Percentiles rank a stretch among this genome's conserved stretches.
Evolutionary conservation across 2,888 invertebrate genomes (phyloP).

Genomic region (Apoda limacodes): DNA sequence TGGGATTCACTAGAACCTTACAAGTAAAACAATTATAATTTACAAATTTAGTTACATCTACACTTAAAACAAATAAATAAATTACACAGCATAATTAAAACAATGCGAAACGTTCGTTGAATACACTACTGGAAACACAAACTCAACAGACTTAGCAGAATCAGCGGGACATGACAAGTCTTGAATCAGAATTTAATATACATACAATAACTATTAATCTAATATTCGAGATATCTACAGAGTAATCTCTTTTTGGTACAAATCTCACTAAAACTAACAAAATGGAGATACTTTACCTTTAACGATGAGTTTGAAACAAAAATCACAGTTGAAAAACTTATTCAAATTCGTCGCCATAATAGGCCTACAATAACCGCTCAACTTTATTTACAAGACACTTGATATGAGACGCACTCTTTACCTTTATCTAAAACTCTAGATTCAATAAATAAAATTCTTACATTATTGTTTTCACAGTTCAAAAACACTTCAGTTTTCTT

Average conservation of each 20-base stretch:
- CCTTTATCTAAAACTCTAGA: constrained; percentile 37
- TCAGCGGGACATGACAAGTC: constrained; percentile 30
- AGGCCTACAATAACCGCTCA: constrained; percentile 29
- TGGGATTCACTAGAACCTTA: constrained; percentile 43
- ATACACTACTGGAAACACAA: constrained; percentile 24
- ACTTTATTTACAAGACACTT: constrained; percentile 57
- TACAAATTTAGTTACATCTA: constrained; percentile 41
- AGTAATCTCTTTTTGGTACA: constrained; percentile 67
- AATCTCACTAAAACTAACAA: constrained; percentile 59
- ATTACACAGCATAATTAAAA: constrained; percentile 36
- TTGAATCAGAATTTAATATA: constrained; percentile 27
- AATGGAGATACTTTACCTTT: constrained; percentile 38
- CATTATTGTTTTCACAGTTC: constrained; percentile 37
- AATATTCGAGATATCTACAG: constrained; percentile 42
- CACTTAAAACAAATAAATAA: constrained; percentile 52
- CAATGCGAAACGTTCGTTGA: constrained; percentile 25
- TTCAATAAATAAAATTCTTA: constrained; percentile 53
- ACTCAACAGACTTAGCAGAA: constrained; percentile 52
- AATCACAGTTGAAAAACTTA: constrained; percentile 58
- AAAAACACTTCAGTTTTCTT: constrained; percentile 24
- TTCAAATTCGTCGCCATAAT: constrained; percentile 29
- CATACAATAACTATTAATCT: constrained; percentile 38
- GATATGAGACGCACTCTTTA: constrained; percentile 49
- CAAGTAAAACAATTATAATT: constrained; percentile 44
- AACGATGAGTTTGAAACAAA: constrained; percentile 49